Evolutionary conservation across 1,140 invertebrate species (phyloP).

Genomic region (Drosophila jambulina): DNA sequence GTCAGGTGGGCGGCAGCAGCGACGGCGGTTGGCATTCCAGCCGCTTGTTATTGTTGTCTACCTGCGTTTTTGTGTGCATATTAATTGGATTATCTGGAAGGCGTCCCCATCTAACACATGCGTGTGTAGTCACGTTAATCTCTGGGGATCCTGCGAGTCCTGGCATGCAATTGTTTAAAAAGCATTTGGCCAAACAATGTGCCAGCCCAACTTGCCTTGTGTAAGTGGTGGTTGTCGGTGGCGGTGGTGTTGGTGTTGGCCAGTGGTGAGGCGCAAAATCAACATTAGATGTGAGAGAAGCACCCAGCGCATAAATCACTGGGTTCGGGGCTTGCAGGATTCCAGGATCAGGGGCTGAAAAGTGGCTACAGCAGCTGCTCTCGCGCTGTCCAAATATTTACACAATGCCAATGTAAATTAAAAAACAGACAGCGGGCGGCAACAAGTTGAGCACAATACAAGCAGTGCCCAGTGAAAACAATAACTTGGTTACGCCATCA

Average conservation of each 20-base stretch:
- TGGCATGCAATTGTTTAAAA: slow-evolving; percentile 81
- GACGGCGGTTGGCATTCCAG: slow-evolving; percentile 1
- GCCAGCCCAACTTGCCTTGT: slow-evolving; percentile 13
- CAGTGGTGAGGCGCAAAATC: slow-evolving; percentile 74
- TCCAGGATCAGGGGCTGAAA: slow-evolving; percentile 22
- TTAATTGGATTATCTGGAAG: slow-evolving; percentile 80
- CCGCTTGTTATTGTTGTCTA: slow-evolving; percentile 51
- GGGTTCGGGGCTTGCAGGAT: not conserved
- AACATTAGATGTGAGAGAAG: slow-evolving; percentile 62
- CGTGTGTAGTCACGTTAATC: slow-evolving; percentile 73
- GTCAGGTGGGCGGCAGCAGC: slow-evolving; percentile 22
- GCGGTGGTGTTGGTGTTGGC: slow-evolving; percentile 32
- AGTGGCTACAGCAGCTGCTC: slow-evolving; percentile 45
- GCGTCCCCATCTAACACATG: slow-evolving; percentile 25
- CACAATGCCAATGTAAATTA: slow-evolving; percentile 83
- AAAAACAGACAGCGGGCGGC: slow-evolving; percentile 78
- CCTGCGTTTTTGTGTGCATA: slow-evolving; percentile 78
- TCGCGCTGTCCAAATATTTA: slow-evolving; percentile 78
- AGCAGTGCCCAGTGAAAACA: slow-evolving; percentile 35
- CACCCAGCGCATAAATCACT: slow-evolving; percentile 64
- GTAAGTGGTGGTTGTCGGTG: not conserved
- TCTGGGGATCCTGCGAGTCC: slow-evolving; percentile 59
- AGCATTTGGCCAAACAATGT: slow-evolving; percentile 76
- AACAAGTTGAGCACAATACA: slow-evolving; percentile 78
- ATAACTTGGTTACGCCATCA: slow-evolving; percentile 26